phyloP scores from a whole-genome alignment of 1,140 invertebrate genomes.

The Acromyrmex heyeri region DNA sequence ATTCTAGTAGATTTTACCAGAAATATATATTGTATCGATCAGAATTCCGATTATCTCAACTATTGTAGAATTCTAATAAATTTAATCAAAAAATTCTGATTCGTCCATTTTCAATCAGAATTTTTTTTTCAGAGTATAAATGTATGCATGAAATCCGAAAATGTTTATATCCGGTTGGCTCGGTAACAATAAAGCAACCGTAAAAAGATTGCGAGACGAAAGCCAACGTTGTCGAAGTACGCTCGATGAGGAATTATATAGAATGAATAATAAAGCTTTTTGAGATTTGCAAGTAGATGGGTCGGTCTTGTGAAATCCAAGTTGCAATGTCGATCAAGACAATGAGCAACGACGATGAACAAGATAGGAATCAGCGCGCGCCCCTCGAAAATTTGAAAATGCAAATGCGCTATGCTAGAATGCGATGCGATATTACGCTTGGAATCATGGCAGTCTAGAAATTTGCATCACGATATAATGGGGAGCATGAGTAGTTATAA shows the following conservation, averaged over 20 bases:
- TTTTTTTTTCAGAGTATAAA: neutral
- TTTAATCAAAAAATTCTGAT: too few species aligned
- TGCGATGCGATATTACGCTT: neutral
- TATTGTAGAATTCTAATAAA: too few species aligned
- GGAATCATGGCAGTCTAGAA: neutral
- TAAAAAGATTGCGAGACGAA: neutral
- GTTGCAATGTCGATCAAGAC: conserved; percentile 21
- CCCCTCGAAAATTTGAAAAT: conserved; percentile 25
- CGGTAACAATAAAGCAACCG: neutral
- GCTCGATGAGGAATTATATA: neutral
- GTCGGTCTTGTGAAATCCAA: neutral
- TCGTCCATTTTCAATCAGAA: too few species aligned
- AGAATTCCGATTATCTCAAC: too few species aligned
- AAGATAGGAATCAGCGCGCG: neutral
- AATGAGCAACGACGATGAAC: conserved; percentile 19
- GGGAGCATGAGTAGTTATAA: neutral
- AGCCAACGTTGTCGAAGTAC: neutral
- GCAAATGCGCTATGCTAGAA: neutral
- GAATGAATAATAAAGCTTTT: conserved; percentile 11
- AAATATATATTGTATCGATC: too few species aligned
- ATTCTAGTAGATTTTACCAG: too few species aligned
- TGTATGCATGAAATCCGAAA: neutral
- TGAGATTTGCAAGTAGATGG: conserved; percentile 43
- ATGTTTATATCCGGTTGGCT: neutral
- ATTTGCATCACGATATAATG: neutral